A percentile compares a stretch with the other conserved stretches of the same genome.
Evolutionary conservation across 2,797 vertebrate genomes (phyloP).

Genomic region (Phylloscopus collybita): DNA sequence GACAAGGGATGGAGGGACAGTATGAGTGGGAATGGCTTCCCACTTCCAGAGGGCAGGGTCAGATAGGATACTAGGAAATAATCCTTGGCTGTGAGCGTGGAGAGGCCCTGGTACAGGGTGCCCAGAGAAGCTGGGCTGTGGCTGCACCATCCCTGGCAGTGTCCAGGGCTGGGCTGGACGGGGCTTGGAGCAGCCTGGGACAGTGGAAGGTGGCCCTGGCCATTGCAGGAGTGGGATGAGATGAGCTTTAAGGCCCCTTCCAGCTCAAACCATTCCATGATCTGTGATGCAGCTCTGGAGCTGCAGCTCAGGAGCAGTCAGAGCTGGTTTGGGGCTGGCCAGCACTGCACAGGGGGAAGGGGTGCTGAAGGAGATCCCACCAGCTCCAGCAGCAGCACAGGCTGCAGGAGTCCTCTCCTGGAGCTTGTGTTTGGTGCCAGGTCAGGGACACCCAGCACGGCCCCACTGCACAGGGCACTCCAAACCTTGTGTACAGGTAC

Average conservation of each 20-base stretch:
- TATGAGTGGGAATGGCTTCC: not conserved
- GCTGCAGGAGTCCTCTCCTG: not conserved
- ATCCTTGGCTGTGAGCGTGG: not conserved
- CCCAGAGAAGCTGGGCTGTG: not conserved
- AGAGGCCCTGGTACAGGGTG: not conserved
- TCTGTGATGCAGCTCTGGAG: not conserved
- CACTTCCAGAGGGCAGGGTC: not conserved
- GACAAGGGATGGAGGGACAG: not conserved
- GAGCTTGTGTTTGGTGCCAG: not conserved
- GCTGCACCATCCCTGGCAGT: not conserved
- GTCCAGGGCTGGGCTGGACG: fast-evolving
- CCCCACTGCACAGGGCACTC: not conserved
- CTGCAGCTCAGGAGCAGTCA: not conserved
- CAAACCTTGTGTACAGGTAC: not conserved
- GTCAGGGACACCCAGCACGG: not conserved
- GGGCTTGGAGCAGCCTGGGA: not conserved
- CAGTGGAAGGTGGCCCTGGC: not conserved
- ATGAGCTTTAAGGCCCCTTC: not conserved
- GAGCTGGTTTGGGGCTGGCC: not conserved
- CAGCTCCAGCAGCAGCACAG: not conserved
- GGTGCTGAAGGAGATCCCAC: not conserved
- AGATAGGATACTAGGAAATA: not conserved
- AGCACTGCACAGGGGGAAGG: not conserved
- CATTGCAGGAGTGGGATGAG: not conserved
- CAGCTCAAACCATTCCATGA: not conserved